phyloP scores from a whole-genome alignment of 2,888 invertebrate genomes.

The Microctonus brassicae region DNA sequence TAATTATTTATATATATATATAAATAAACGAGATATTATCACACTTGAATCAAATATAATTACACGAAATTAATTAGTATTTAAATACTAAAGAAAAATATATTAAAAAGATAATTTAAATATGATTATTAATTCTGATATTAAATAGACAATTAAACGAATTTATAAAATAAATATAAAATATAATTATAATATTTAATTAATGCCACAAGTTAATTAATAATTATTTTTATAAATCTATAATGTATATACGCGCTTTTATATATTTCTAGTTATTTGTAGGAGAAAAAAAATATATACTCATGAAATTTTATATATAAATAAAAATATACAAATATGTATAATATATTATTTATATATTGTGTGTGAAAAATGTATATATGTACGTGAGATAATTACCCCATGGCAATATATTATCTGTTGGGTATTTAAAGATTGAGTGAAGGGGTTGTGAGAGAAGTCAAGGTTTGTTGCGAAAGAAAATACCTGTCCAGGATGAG shows the following conservation, averaged over 20 bases:
- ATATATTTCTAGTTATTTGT: not conserved
- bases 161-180: too few relatives aligned
- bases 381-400: slow-evolving; percentile 23
- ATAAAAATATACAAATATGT: too few relatives aligned
- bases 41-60: not conserved
- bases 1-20: not conserved
- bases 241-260: not conserved
- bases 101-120: not conserved
- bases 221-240: slow-evolving; percentile 13
- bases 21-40: slow-evolving; percentile 3
- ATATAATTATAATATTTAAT: too few relatives aligned
- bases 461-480: not conserved
- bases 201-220: slow-evolving; percentile 20
- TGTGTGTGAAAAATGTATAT: too few relatives aligned
- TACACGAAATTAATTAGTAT: too few relatives aligned
- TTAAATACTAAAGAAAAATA: not conserved
- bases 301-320: too few relatives aligned
- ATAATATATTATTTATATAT: too few relatives aligned
- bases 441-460: not conserved
- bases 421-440: slow-evolving; percentile 14
- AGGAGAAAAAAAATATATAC: not conserved
- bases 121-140: too few relatives aligned
- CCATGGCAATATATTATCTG: slow-evolving; percentile 7
- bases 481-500: not conserved
- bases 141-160: too few relatives aligned